phyloP scores from a whole-genome alignment of 2,888 invertebrate species.

The Acrocyrtus sp. region DNA sequence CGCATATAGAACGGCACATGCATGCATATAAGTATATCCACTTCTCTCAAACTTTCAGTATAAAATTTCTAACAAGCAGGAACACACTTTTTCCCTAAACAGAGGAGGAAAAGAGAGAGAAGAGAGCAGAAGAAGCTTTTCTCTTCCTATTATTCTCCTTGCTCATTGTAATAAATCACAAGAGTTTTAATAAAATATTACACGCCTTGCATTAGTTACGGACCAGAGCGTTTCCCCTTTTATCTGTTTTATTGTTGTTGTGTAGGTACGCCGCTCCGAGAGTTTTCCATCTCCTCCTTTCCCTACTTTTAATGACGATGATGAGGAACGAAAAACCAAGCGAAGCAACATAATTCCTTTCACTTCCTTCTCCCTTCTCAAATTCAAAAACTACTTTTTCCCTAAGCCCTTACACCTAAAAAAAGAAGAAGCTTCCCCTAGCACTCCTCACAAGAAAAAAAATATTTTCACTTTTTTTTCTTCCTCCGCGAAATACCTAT shows the following conservation, averaged over 20 bases:
- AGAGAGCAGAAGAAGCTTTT: not conserved
- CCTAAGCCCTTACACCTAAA: too few species aligned
- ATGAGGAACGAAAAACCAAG: not conserved
- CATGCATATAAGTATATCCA: too few species aligned
- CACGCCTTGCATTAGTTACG: constrained; percentile 61
- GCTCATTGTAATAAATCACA: constrained; percentile 56
- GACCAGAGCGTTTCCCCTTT: constrained; percentile 37
- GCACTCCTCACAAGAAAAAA: too few species aligned
- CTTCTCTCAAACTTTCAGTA: too few species aligned
- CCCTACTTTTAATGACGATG: constrained; percentile 6
- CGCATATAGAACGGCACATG: too few species aligned
- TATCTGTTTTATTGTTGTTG: not conserved
- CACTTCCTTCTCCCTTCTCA: not conserved
- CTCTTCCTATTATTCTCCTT: not conserved
- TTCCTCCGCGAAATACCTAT: not conserved
- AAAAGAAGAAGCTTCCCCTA: too few species aligned
- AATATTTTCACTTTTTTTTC: constrained; percentile 16
- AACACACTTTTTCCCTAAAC: too few species aligned
- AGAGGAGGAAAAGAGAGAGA: too few species aligned
- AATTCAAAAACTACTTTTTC: too few species aligned
- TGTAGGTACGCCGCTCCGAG: too few species aligned
- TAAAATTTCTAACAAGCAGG: too few species aligned
- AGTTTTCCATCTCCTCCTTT: constrained; percentile 13
- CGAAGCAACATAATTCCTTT: not conserved
- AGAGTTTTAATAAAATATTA: constrained; percentile 62